Evolutionary conservation across 2,797 vertebrate genomes (phyloP).

Genomic region (Chloroceryle inda): DNA sequence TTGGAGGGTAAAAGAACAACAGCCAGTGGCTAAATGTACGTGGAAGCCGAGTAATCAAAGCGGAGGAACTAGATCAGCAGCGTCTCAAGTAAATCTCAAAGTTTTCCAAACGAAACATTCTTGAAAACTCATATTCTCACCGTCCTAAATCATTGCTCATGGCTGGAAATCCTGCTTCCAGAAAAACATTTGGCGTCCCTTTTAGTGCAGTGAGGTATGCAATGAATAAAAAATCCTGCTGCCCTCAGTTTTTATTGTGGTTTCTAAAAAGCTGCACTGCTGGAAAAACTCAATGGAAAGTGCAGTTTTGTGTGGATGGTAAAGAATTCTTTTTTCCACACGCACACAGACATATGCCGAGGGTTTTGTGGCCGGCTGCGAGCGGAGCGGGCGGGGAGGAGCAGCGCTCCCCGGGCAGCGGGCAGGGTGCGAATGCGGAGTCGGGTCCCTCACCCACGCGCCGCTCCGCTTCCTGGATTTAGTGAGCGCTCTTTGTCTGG

Average conservation of each 20-base stretch:
- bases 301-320: neutral
- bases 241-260: constrained; percentile 33
- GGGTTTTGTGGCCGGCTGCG: neutral
- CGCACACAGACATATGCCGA: neutral
- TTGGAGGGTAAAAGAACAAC: constrained; percentile 27
- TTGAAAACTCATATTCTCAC: constrained; percentile 48
- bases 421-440: constrained; percentile 47
- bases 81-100: constrained; percentile 24
- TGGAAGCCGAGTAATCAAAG: constrained; percentile 7
- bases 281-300: constrained; percentile 47
- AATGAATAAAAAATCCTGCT: constrained; percentile 41
- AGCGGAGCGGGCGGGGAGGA: constrained; percentile 41
- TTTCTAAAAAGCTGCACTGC: constrained; percentile 46
- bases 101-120: constrained; percentile 52
- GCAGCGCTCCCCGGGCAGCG: neutral
- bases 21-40: constrained; percentile 23
- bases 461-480: constrained; percentile 69
- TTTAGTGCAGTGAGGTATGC: constrained; percentile 16
- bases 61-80: neutral
- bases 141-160: constrained; percentile 22
- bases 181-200: constrained; percentile 34
- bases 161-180: constrained; percentile 52
- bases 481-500: constrained; percentile 70
- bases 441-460: constrained; percentile 60
- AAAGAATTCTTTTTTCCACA: neutral